Evolutionary conservation across 2,113 vertebrate species (phyloP).

Genomic region (Sminthopsis crassicaudata): DNA sequence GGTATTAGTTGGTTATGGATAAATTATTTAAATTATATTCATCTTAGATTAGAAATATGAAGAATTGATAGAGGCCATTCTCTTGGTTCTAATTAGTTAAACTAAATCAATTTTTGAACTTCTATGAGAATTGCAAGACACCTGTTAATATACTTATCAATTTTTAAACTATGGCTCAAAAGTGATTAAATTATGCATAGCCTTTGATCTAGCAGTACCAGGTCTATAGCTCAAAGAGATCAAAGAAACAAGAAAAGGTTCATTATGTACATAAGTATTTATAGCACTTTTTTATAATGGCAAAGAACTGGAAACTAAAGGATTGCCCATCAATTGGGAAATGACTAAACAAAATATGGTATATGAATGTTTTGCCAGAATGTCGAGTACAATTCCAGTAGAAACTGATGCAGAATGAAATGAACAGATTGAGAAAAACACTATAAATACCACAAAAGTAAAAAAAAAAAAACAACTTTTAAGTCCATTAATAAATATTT

Average conservation of each 20-base stretch:
- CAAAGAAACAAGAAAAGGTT: not conserved
- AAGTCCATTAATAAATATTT: not conserved
- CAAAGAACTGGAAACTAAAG: not conserved
- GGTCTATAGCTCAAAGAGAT: too few relatives aligned
- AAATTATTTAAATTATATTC: too few relatives aligned
- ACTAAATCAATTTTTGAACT: too few relatives aligned
- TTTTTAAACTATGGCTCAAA: too few relatives aligned
- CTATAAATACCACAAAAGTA: not conserved
- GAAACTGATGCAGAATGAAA: not conserved
- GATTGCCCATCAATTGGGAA: not conserved
- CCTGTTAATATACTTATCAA: too few relatives aligned
- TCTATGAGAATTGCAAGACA: too few relatives aligned
- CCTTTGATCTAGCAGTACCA: not conserved
- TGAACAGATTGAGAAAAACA: not conserved
- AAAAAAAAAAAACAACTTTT: not conserved
- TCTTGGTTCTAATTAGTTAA: too few relatives aligned
- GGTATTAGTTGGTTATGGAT: too few relatives aligned
- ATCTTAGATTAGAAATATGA: too few relatives aligned
- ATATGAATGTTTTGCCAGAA: not conserved
- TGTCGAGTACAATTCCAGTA: not conserved
- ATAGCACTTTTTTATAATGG: not conserved
- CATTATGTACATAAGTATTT: not conserved
- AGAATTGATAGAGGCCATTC: too few relatives aligned
- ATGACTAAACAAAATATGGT: not conserved
- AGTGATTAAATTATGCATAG: too few relatives aligned